Evolutionary conservation across 2,113 vertebrate species (phyloP).

Genomic region (Columba livia): DNA sequence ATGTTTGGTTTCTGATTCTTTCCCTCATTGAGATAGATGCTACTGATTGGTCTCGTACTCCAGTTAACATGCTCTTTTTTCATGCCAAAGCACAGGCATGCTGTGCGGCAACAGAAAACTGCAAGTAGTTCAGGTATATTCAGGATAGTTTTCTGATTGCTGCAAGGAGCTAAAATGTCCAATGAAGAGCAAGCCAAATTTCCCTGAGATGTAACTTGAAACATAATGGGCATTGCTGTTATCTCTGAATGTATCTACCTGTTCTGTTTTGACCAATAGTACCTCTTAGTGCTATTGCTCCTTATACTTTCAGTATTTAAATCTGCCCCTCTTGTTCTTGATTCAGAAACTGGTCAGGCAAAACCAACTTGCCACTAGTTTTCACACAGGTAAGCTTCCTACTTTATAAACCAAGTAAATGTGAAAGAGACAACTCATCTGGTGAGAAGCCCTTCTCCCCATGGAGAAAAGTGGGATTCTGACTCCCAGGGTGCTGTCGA

Average conservation of each 20-base stretch:
- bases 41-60: background rate
- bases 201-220: background rate
- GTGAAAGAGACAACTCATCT: fast-evolving
- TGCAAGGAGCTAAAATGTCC: background rate
- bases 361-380: background rate
- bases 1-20: background rate
- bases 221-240: background rate
- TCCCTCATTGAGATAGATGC: background rate
- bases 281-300: background rate
- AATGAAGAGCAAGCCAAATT: background rate
- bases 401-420: background rate
- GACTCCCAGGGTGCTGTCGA: fast-evolving
- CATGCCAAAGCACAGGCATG: background rate
- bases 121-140: background rate
- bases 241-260: background rate
- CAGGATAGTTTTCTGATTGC: background rate
- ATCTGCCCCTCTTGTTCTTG: background rate
- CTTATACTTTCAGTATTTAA: background rate
- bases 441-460: background rate
- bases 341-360: background rate
- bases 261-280: background rate
- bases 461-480: background rate
- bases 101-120: background rate
- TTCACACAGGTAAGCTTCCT: background rate
- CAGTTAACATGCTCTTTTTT: background rate